Base-by-base conservation (phyloP, 1,140 invertebrate genomes). In the Phortica variegata region DNA sequence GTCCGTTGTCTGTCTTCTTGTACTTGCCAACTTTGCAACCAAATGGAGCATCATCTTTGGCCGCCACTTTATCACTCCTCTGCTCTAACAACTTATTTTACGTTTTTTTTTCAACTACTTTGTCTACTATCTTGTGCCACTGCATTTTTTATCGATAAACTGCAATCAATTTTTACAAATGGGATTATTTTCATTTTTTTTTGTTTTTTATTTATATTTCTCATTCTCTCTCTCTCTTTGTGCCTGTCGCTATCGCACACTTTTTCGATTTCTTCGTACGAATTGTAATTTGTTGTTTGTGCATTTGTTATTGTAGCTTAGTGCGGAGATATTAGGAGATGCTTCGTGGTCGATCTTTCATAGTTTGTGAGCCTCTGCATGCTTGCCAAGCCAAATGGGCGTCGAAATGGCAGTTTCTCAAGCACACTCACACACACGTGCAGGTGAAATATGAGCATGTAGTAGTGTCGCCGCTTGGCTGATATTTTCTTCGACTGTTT, bases 91-190 rank as follows among this genome's bases (percentile, higher is more conserved):
- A 47, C 44, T 50, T 59, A 54, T 47, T 53, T 59, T 56, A 65
- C 57, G 61, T 60, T 60, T 56, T 46, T 43, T 57, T 36, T 29
- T 29, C 26, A 29, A 6, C 26, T 29, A 7, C 26, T 29, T 12
- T 29, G 6, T 7, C 26, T 12, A 29, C 26, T 29, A 29, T 29
- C 6, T 29, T 29, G 9, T 57, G 36, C 20, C 40, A 43, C 44
- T 54, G 53, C 55, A 55, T 61, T 62, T 57, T 68, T 68, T 66
- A 68, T 68, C 63, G 60, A 60, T 66, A 68, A 60, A 68, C 60
- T 68, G 63, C 63, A 68, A 68, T 68, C 63, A 68, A 68, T 68
- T 68, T 68, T 68, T 68, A 69, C 63, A 68, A 68, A 68, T 68
- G 63, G 63, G 63, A 68, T 68, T 68, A 68, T 68, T 68, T 68